These are phyloP conservation scores for Halisarca cf. caerulea DNA, from an alignment of 37 sponge, comb jelly and placozoan genomes.

Conservation along the genomic window DNA sequence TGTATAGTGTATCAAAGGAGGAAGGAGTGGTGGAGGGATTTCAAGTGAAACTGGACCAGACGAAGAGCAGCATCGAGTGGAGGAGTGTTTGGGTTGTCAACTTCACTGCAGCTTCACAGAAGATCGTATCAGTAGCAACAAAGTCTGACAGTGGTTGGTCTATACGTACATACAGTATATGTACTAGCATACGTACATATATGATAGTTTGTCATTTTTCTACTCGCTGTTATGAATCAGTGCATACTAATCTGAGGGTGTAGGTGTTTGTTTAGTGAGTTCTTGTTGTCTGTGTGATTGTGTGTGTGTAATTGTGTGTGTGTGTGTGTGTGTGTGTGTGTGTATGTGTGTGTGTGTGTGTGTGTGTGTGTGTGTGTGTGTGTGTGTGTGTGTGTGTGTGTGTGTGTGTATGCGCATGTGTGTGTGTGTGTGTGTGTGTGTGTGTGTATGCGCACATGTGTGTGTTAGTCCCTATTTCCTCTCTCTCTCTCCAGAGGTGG, in stretches of 20 bases:
- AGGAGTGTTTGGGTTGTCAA: neutral
- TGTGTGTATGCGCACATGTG: neutral
- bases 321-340: constrained; percentile 3
- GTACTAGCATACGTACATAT: too few relatives aligned
- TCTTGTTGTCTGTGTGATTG: too few relatives aligned
- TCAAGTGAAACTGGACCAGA: neutral
- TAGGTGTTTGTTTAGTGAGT: neutral
- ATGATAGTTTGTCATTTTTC: too few relatives aligned
- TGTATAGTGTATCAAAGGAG: constrained; percentile 2
- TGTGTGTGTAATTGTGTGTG: too few relatives aligned
- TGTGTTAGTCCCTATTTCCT: neutral
- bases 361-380: too few relatives aligned
- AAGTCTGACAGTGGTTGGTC: neutral
- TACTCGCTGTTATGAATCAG: neutral
- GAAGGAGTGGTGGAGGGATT: neutral
- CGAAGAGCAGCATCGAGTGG: neutral
- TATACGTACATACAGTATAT: neutral
- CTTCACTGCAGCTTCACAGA: constrained; percentile 11
- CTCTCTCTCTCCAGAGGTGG: constrained; percentile 46
- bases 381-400: constrained; percentile 9
- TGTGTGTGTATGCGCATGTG: too few relatives aligned
- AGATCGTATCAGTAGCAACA: neutral
- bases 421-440: too few relatives aligned
- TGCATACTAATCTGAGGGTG: neutral
- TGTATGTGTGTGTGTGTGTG: too few relatives aligned